phyloP scores from a whole-genome alignment of 2,113 vertebrate genomes.

The Oceanodroma tethys region DNA sequence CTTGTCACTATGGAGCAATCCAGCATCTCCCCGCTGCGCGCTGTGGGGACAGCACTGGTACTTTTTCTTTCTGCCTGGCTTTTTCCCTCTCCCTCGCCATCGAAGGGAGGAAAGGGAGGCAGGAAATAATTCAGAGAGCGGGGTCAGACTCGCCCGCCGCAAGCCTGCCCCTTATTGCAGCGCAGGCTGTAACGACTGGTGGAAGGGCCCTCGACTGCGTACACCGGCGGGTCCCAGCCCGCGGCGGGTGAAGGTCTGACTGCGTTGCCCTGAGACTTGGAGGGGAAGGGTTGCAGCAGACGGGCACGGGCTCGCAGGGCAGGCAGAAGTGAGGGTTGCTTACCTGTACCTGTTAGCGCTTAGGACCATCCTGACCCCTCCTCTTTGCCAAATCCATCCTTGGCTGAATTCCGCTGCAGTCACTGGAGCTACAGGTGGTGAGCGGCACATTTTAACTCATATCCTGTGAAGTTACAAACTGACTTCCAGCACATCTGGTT shows the following conservation, averaged over 20 bases:
- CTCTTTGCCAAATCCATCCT: not conserved
- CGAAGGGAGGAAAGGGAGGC: not conserved
- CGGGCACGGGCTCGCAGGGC: fast-evolving
- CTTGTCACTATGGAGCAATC: not conserved
- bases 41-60: not conserved
- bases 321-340: not conserved
- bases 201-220: not conserved
- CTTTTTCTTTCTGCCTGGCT: not conserved
- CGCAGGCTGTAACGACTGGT: not conserved
- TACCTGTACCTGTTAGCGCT: fast-evolving
- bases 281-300: not conserved
- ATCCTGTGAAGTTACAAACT: not conserved
- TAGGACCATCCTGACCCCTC: not conserved
- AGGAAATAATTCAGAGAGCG: not conserved
- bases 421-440: not conserved
- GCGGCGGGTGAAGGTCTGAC: not conserved
- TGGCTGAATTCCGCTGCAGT: not conserved
- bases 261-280: not conserved
- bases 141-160: not conserved
- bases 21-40: not conserved
- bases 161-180: not conserved
- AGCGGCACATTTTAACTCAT: not conserved
- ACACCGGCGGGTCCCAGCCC: fast-evolving
- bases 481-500: not conserved
- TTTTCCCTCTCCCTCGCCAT: not conserved